Conservation (phyloP, 2,888 invertebrate genomes). For the Cheilosia variabilis region DNA sequence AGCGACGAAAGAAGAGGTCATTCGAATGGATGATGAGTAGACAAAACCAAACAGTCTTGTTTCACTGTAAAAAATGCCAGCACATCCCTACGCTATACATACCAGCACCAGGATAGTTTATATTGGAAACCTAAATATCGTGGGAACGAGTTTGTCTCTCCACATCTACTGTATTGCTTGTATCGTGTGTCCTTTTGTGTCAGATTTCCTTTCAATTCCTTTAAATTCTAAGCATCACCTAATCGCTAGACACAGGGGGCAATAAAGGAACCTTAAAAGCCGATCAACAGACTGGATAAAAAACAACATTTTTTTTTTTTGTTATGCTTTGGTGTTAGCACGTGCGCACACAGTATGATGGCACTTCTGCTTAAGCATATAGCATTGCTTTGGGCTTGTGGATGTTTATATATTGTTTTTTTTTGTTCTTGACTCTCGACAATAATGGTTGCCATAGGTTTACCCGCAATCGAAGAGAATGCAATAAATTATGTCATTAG, state of each 20-base stretch:
- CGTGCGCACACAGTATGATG: conserved; percentile 45
- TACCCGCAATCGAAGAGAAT: conserved; percentile 43
- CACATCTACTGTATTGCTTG: background rate
- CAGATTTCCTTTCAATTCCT: conserved; percentile 44
- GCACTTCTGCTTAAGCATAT: background rate
- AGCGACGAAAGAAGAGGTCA: conserved; percentile 51
- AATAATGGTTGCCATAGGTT: conserved; percentile 30
- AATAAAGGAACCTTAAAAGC: conserved; percentile 33
- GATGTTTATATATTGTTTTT: conserved; percentile 1
- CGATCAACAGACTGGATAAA: conserved; percentile 21
- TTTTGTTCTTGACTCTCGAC: conserved; percentile 7
- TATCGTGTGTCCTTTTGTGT: conserved; percentile 61
- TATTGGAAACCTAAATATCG: conserved; percentile 51
- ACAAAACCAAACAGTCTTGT: conserved; percentile 30
- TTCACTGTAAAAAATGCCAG: conserved; percentile 10
- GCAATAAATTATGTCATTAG: conserved; percentile 46
- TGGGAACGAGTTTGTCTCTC: conserved; percentile 46
- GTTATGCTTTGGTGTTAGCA: conserved; percentile 55
- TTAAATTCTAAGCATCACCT: conserved; percentile 34
- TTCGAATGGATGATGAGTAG: conserved; percentile 40
- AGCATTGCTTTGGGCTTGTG: background rate
- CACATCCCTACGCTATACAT: conserved; percentile 5
- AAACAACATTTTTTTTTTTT: conserved; percentile 10
- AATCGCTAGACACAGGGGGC: conserved; percentile 47
- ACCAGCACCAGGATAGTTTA: background rate